phyloP scores from a whole-genome alignment of 1,140 invertebrate species.

The Brachionus angularis region DNA sequence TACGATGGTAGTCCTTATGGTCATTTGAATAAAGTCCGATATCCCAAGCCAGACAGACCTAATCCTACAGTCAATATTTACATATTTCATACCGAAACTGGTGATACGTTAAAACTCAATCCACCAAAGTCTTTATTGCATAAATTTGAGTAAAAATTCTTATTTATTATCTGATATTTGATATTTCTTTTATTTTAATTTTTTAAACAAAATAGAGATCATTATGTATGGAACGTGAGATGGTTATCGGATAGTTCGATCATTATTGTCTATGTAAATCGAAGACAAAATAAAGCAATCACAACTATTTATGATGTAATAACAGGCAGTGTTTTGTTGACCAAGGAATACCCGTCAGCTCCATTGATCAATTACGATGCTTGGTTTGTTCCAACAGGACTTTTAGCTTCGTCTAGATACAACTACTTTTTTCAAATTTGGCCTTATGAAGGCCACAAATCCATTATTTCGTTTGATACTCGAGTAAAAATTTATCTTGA shows the following conservation, averaged over 20 bases:
- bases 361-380: background rate
- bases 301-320: conserved; percentile 21
- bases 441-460: conserved; percentile 21
- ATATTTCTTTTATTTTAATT: too few species aligned
- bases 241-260: conserved; percentile 10
- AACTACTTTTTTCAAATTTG: conserved; percentile 44
- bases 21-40: conserved; percentile 14
- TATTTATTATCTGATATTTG: too few species aligned
- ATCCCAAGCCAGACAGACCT: conserved; percentile 30
- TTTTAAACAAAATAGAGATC: too few species aligned
- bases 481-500: background rate
- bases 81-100: conserved; percentile 2
- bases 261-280: conserved; percentile 37
- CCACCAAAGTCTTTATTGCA: background rate
- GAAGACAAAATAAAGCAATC: conserved; percentile 11
- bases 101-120: background rate
- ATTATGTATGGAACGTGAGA: conserved; percentile 35
- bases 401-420: conserved; percentile 28
- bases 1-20: conserved; percentile 38
- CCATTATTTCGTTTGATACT: conserved; percentile 40
- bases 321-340: background rate
- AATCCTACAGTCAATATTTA: conserved; percentile 17
- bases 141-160: background rate
- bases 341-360: conserved; percentile 19
- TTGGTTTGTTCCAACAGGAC: conserved; percentile 25